Evolutionary conservation across 2,797 vertebrate species (phyloP), one percentile per base, ranked within the genome.

Genomic region (Euphonia xanthogaster): DNA sequence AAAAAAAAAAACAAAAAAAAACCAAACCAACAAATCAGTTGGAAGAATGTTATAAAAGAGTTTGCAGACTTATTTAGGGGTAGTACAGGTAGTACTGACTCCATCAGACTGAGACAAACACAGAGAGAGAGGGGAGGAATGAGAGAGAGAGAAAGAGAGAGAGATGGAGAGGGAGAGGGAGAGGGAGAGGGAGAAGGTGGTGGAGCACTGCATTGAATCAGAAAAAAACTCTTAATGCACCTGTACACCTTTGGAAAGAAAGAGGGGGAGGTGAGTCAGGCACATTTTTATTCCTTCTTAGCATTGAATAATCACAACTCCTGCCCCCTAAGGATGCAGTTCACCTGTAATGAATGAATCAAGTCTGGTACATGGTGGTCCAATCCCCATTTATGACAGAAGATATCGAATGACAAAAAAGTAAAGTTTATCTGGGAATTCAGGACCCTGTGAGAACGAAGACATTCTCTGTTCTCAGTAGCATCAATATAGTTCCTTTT

Each of bases 11-110:
- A 4, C 31, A 24, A 58, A 44, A n/a, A n/a, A n/a, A n/a, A n/a
- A n/a, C n/a, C 5, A 24, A 45, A 60, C 2, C 3, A 54, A 16
- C 10, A 51, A 39, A 14, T 1, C 7, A 35, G 3, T 4, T 37
- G 33, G 39, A 76, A 39, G 2, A 3, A 13, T n/a, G 7, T 9
- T 55, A 40, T 62, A n/a, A 39, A 70, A 47, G 7, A 6, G 4
- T 14, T 6, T 65, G 12, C 12, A 42, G 23, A 42, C 13, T 37
- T 4, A 1, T 58, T 65, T 31, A 65, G 63, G 16, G 8, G 10
- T 48, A 73, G 5, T n/a, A 47, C 9, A 40, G 27, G 20, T 28
- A 66, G 10, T n/a, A 54, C 4, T 28, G 40, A 35, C 14, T 79
- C 39, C 20, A 44, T 55, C 18, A 86, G 33, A 47, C 8, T 1